These are phyloP conservation scores for Busseola fusca DNA, from an alignment of 2,888 invertebrate species.

Conservation along the genomic window DNA sequence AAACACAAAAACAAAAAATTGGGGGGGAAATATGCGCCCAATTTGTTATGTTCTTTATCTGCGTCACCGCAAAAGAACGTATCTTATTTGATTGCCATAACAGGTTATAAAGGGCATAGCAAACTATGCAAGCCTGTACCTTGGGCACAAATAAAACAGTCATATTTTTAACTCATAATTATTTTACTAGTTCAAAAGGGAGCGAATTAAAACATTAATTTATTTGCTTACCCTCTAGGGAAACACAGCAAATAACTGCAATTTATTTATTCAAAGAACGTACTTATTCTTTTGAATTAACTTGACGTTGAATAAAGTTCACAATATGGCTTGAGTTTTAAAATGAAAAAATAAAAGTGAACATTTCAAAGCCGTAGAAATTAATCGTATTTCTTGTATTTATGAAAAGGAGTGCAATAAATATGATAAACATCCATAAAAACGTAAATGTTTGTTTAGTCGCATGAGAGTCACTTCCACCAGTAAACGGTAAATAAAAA, in stretches of 20 bases:
- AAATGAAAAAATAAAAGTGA: conserved; percentile 9
- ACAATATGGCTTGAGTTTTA: conserved; percentile 14
- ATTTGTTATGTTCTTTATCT: too few species aligned
- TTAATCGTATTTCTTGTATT: conserved; percentile 5
- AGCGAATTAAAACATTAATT: background rate
- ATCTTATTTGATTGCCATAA: too few species aligned
- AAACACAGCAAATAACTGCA: conserved; percentile 6
- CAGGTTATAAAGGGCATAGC: background rate
- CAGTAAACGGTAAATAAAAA: background rate
- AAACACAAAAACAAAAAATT: too few species aligned
- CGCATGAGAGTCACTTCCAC: background rate
- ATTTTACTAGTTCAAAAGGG: background rate
- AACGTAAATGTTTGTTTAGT: background rate
- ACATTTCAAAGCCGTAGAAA: conserved; percentile 6
- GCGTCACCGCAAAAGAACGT: too few species aligned
- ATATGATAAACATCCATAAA: background rate
- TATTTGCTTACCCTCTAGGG: background rate
- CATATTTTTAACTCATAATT: background rate
- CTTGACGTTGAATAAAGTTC: conserved; percentile 46
- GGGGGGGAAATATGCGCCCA: too few species aligned
- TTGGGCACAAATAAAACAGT: background rate
- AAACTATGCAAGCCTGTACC: background rate
- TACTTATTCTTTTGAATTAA: conserved; percentile 27
- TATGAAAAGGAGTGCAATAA: background rate
- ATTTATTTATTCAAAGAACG: conserved; percentile 40